Base-by-base conservation (phyloP, 2,797 vertebrate genomes). In the Botia kubotai region DNA sequence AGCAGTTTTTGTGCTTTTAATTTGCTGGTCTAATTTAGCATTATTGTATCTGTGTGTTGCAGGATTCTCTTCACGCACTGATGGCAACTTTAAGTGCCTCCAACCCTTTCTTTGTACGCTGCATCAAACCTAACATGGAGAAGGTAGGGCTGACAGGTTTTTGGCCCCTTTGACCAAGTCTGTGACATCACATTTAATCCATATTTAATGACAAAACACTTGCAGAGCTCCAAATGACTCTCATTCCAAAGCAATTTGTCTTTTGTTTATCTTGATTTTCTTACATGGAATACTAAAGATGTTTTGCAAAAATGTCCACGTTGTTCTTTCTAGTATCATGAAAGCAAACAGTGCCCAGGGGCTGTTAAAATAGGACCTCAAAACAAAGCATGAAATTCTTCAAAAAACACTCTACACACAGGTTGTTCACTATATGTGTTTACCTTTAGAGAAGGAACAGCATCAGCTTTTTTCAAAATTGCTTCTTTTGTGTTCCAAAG, bases 21-120 rank as follows among this genome's bases (percentile, higher is more conserved):
- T 75, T 68, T 36, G 53, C 39, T 43, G 66, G 29, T 75, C 48
- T 75, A 39, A 76, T 82, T 76, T 65, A 70, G 11, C 53, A 21
- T 67, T 80, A 67, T 80, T 73, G 62, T 77, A n/a, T 85, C 75
- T 80, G 36, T 80, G 73, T 75, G 73, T 82, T 84, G 83, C 85
- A 97, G 97, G 96, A 97, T 88, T 97, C 96, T 60, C 94, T 97
- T 52, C 97, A 98, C 84, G 95, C 96, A 48, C 89, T 98, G 83
- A 98, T 98, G 97, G 95, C 94, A 58, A 97, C 95, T 0, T 93
- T 98, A 73, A 97, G 95, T 88, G 93, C 94, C 80, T 97, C 95
- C 84, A 97, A 98, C 85, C 97, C 97, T 0, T 96, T 98, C 88
- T 98, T 97, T 89, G 95, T 98, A 53, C 97, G 97, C 87, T 98